Evolutionary conservation across 2,113 vertebrate genomes (phyloP).

Genomic region (Ammodytes dubius): DNA sequence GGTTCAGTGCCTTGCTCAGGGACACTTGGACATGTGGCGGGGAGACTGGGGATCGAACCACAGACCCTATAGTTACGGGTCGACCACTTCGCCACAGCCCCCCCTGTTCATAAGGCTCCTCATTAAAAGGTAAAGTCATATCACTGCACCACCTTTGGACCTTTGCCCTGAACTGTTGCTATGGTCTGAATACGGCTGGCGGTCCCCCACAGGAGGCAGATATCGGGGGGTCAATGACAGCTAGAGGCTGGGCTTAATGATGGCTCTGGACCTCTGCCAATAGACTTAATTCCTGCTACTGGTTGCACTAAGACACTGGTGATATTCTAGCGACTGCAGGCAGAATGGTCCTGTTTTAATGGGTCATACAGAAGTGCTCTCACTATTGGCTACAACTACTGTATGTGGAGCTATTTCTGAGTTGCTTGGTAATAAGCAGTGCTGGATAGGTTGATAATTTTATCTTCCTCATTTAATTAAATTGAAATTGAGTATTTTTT

Average conservation of each 20-base stretch:
- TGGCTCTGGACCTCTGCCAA: slow-evolving; percentile 51
- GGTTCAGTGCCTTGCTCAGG: too few species aligned
- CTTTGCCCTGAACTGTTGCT: not conserved
- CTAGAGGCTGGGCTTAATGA: slow-evolving; percentile 47
- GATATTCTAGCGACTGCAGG: slow-evolving; percentile 33
- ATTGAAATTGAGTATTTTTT: slow-evolving; percentile 19
- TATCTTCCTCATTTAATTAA: slow-evolving; percentile 15
- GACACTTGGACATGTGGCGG: too few species aligned
- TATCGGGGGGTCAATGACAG: slow-evolving; percentile 37
- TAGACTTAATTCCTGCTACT: not conserved
- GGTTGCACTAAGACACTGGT: slow-evolving; percentile 20
- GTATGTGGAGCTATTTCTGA: slow-evolving; percentile 5
- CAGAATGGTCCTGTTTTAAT: slow-evolving; percentile 9
- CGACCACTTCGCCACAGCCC: too few species aligned
- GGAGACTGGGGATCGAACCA: too few species aligned
- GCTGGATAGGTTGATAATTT: not conserved
- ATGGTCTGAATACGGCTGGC: not conserved
- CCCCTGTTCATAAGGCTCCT: slow-evolving; percentile 3
- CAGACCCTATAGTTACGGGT: too few species aligned
- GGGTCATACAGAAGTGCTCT: slow-evolving; percentile 12
- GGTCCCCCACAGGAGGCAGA: slow-evolving; percentile 1
- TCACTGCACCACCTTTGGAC: slow-evolving; percentile 10
- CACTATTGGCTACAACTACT: not conserved
- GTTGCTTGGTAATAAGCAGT: slow-evolving; percentile 21
- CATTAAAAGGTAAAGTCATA: slow-evolving; percentile 29